Conservation (phyloP, 2,797 vertebrate species). For the Falco cherrug region DNA sequence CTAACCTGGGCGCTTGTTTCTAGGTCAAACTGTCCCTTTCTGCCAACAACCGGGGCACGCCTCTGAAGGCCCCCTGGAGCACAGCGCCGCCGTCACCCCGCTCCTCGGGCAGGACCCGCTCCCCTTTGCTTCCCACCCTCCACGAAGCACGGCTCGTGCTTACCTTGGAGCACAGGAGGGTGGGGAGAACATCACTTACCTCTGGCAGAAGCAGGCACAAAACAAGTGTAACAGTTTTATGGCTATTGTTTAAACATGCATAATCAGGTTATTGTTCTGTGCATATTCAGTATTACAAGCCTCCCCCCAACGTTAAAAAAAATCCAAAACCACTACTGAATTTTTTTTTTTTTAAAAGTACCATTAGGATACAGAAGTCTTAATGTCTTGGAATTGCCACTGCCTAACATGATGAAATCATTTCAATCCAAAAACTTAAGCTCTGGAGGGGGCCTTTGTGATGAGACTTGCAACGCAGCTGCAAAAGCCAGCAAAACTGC, state of each 20-base stretch:
- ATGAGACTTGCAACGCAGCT: not conserved
- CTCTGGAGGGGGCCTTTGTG: not conserved
- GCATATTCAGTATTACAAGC: not conserved
- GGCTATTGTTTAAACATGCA: too few species aligned
- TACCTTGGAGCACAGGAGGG: not conserved
- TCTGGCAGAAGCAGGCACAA: not conserved
- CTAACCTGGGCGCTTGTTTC: not conserved
- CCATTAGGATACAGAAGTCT: not conserved
- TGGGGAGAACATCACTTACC: not conserved
- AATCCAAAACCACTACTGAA: not conserved
- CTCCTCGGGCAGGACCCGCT: not conserved
- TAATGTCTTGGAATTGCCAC: not conserved
- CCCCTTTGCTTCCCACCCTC: rapidly evolving
- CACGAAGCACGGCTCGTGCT: not conserved
- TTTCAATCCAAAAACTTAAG: not conserved
- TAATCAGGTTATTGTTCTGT: not conserved
- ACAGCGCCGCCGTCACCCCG: rapidly evolving
- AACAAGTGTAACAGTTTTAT: not conserved
- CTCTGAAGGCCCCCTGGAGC: not conserved
- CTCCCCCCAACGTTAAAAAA: not conserved
- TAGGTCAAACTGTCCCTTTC: not conserved
- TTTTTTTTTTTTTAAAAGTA: not conserved
- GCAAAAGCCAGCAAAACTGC: not conserved
- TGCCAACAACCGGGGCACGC: not conserved
- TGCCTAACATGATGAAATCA: not conserved